phyloP scores from a whole-genome alignment of 2,888 invertebrate species.

The Bembecia ichneumoniformis region DNA sequence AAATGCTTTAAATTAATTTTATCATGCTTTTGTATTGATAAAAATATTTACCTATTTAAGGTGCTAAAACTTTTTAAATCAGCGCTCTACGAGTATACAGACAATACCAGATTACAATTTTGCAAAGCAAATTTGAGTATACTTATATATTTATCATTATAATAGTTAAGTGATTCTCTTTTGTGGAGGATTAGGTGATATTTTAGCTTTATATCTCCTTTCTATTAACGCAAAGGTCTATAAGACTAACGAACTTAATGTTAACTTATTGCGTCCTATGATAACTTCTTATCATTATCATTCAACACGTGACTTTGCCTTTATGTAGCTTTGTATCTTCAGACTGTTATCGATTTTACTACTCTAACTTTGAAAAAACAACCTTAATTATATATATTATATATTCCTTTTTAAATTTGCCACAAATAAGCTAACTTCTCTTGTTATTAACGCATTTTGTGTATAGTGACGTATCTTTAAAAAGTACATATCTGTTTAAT shows the following conservation, averaged over 20 bases:
- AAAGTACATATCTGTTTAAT: constrained; percentile 59
- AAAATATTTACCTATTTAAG: constrained; percentile 9
- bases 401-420: too few relatives aligned
- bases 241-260: constrained; percentile 31
- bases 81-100: constrained; percentile 44
- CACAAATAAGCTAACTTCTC: too few relatives aligned
- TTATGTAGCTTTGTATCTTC: background rate
- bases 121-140: constrained; percentile 55
- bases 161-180: constrained; percentile 46
- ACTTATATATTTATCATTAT: constrained; percentile 31
- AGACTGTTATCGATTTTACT: background rate
- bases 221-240: constrained; percentile 43
- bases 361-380: background rate
- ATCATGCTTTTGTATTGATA: too few relatives aligned
- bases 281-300: background rate
- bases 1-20: too few relatives aligned
- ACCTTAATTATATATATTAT: background rate
- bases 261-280: constrained; percentile 22
- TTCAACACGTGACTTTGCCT: background rate
- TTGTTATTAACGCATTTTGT: too few relatives aligned
- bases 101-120: constrained; percentile 54
- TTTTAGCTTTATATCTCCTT: constrained; percentile 68
- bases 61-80: constrained; percentile 25
- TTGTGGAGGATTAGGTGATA: constrained; percentile 59
- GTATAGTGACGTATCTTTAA: constrained; percentile 13